phyloP scores from a whole-genome alignment of 2,888 invertebrate genomes.

The Drosophila algonquin region DNA sequence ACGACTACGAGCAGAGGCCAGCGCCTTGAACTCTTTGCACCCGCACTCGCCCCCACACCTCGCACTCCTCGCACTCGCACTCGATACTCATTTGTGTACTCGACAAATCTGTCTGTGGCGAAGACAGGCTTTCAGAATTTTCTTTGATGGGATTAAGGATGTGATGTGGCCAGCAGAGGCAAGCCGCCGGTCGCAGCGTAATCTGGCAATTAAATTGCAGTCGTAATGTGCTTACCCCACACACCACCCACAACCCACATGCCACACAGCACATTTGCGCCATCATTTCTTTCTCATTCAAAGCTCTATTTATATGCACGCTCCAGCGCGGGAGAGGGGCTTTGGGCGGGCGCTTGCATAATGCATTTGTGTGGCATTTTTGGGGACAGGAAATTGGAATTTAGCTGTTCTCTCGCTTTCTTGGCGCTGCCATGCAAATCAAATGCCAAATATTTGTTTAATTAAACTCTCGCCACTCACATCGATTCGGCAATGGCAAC shows the following conservation, averaged over 20 bases:
- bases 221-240: slow-evolving; percentile 12
- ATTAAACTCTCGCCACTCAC: slow-evolving; percentile 45
- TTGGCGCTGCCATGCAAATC: slow-evolving; percentile 25
- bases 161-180: no score
- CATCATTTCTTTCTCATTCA: no score
- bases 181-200: not conserved
- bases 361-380: slow-evolving; percentile 22
- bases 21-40: not conserved
- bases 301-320: slow-evolving; percentile 24
- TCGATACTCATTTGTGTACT: not conserved
- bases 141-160: not conserved
- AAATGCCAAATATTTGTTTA: slow-evolving; percentile 49
- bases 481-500: slow-evolving; percentile 8
- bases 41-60: not conserved
- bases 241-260: no score
- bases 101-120: not conserved
- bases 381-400: slow-evolving; percentile 47
- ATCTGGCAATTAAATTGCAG: slow-evolving; percentile 21
- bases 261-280: not conserved
- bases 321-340: not conserved
- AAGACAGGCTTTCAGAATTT: not conserved
- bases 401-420: slow-evolving; percentile 1
- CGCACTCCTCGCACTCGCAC: not conserved
- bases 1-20: not conserved
- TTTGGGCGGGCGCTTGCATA: slow-evolving; percentile 4